phyloP scores from a whole-genome alignment of 2,888 invertebrate genomes.

The Pegoplata infirma region DNA sequence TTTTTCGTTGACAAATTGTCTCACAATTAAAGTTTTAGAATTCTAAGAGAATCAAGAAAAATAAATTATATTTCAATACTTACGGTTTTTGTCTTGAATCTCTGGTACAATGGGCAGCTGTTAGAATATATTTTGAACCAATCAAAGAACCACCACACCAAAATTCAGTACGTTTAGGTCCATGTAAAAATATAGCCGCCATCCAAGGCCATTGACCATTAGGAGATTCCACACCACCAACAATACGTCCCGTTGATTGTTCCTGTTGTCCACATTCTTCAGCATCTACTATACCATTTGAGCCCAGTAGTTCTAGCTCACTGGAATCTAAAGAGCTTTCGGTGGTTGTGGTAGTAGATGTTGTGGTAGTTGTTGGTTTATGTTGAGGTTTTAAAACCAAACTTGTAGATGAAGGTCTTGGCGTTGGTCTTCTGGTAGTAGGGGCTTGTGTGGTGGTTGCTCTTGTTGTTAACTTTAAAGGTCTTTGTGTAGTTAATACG shows the following conservation, averaged over 20 bases:
- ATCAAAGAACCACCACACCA: constrained; percentile 96
- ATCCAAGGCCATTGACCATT: constrained; percentile 98
- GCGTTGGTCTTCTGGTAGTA: constrained; percentile 74
- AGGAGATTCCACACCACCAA: constrained; percentile 91
- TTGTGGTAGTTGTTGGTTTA: constrained; percentile 78
- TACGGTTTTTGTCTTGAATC: constrained; percentile 93
- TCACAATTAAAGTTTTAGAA: no score
- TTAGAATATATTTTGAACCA: constrained; percentile 86
- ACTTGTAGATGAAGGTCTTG: constrained; percentile 70
- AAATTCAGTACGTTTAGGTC: constrained; percentile 90
- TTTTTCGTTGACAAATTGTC: no score
- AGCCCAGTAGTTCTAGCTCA: constrained; percentile 68
- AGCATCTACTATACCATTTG: constrained; percentile 74
- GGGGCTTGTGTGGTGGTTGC: constrained; percentile 73
- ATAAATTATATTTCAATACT: no score
- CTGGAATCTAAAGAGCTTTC: constrained; percentile 74
- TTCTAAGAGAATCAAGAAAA: no score
- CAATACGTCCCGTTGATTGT: constrained; percentile 91
- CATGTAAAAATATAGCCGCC: constrained; percentile 95
- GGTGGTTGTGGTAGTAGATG: constrained; percentile 79
- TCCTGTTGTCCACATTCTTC: constrained; percentile 89
- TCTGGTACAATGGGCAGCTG: constrained; percentile 95
- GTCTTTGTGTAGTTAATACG: constrained; percentile 73
- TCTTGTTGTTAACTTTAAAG: constrained; percentile 71
- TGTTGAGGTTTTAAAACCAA: constrained; percentile 75